These are phyloP conservation scores for Myripristis murdjan DNA, from an alignment of 2,797 vertebrate genomes.

Conservation along the genomic window DNA sequence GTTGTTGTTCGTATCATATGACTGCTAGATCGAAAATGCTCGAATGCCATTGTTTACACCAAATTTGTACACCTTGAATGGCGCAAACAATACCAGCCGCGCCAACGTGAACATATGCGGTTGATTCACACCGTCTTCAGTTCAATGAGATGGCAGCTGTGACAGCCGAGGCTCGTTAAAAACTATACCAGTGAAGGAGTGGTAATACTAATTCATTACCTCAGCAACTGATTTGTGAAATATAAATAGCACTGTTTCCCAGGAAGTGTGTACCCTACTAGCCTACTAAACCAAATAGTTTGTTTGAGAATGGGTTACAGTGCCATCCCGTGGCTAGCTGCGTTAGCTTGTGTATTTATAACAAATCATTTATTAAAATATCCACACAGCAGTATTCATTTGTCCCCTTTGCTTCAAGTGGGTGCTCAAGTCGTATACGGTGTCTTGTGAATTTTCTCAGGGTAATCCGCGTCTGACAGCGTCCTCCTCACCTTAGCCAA, in stretches of 20 bases:
- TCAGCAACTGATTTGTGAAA: neutral
- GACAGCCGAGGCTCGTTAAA: neutral
- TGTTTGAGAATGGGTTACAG: neutral
- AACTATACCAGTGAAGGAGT: accelerated
- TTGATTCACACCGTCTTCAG: neutral
- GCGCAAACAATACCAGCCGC: slow-evolving; percentile 33
- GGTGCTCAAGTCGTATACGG: neutral
- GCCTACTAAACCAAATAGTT: slow-evolving; percentile 48
- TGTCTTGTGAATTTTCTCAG: neutral
- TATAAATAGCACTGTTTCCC: slow-evolving; percentile 4
- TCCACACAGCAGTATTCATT: neutral
- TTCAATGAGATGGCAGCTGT: neutral
- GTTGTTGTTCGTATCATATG: neutral
- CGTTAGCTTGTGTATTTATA: neutral
- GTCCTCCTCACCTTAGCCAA: neutral
- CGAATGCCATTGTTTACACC: neutral
- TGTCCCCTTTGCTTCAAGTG: too few species aligned
- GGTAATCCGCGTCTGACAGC: neutral
- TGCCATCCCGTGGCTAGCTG: slow-evolving; percentile 38
- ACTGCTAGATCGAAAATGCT: accelerated
- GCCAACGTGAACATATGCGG: slow-evolving; percentile 11
- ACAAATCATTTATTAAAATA: neutral
- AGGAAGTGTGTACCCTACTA: slow-evolving; percentile 54
- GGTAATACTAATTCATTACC: accelerated
- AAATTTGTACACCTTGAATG: slow-evolving; percentile 18